Evolutionary conservation across 2,888 invertebrate species (phyloP).

Genomic region (Hyppa rectilinea): DNA sequence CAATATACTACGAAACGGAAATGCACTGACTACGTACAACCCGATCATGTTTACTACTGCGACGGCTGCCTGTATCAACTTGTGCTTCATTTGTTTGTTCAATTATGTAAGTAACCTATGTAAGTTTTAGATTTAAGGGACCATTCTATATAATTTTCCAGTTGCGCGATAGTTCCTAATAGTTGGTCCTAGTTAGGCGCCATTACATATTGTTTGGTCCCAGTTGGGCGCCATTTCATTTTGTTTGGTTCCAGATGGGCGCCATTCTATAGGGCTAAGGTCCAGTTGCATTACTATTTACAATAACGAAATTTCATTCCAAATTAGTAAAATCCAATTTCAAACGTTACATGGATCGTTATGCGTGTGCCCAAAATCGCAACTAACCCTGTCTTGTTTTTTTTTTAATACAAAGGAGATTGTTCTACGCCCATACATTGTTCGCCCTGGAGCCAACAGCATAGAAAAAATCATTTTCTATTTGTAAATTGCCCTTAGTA

Average conservation of each 20-base stretch:
- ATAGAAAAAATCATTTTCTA: too few relatives aligned
- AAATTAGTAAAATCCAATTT: too few relatives aligned
- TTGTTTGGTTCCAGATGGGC: not conserved
- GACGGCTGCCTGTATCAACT: conserved; percentile 97
- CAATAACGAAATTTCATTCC: too few relatives aligned
- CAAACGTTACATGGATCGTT: too few relatives aligned
- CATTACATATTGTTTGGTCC: not conserved
- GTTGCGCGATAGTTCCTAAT: not conserved
- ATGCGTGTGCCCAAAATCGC: too few relatives aligned
- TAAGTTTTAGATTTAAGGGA: not conserved
- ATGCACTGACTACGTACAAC: conserved; percentile 92
- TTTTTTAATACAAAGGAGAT: too few relatives aligned
- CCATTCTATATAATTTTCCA: not conserved
- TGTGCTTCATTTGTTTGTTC: conserved; percentile 96
- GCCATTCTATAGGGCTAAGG: not conserved
- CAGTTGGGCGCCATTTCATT: not conserved
- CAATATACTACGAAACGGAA: conserved; percentile 90
- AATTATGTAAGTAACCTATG: conserved; percentile 66
- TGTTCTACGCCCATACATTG: too few relatives aligned
- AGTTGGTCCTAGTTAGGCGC: not conserved
- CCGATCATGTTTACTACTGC: conserved; percentile 96
- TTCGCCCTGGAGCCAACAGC: too few relatives aligned
- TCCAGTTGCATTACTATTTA: too few relatives aligned
- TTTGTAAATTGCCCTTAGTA: too few relatives aligned
- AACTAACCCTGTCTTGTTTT: too few relatives aligned